Conservation (phyloP, 2,113 vertebrate genomes). For the Cairina moschata region DNA sequence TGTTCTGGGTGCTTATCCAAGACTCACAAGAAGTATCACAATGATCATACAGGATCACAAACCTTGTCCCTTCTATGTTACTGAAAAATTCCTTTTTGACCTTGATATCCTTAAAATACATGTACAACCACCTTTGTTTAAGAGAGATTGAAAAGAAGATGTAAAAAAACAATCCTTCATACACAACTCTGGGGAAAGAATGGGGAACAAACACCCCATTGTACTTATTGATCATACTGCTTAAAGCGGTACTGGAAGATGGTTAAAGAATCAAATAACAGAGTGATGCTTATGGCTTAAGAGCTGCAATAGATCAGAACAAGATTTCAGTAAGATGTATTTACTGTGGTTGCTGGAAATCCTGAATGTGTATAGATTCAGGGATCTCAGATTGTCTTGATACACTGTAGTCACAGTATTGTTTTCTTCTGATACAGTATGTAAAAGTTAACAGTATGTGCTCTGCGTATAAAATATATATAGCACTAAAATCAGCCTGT, state of each 20-base stretch:
- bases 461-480: background rate
- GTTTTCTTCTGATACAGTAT: background rate
- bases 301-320: background rate
- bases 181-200: background rate
- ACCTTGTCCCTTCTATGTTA: background rate
- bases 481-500: background rate
- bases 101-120: background rate
- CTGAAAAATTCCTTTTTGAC: background rate
- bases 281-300: background rate
- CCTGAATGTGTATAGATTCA: background rate
- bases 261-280: background rate
- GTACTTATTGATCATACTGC: background rate
- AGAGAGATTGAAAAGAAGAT: background rate
- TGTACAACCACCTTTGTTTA: background rate
- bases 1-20: background rate
- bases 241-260: background rate
- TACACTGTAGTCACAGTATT: background rate
- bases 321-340: background rate
- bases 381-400: background rate
- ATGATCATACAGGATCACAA: background rate
- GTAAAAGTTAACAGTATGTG: background rate
- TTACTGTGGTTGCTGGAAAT: background rate
- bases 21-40: background rate
- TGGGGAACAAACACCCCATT: background rate
- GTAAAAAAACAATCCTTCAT: background rate